Evolutionary conservation across 2,113 vertebrate species (phyloP).

Genomic region (Eolophus roseicapilla): DNA sequence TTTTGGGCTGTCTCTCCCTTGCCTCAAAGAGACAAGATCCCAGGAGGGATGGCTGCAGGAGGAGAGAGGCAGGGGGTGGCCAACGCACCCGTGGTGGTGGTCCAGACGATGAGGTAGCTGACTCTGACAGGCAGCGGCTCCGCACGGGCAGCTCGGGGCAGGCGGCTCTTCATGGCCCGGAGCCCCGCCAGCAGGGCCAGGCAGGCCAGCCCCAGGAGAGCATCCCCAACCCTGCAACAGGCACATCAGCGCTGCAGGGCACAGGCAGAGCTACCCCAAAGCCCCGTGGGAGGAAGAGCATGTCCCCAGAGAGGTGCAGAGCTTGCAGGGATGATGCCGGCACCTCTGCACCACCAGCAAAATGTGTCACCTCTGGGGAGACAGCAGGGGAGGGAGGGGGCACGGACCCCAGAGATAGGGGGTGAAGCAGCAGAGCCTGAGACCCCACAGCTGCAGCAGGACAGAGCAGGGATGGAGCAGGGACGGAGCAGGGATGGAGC

Average conservation of each 20-base stretch:
- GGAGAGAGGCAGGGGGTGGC: background rate
- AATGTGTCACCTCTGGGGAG: rapidly evolving
- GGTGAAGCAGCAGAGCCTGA: rapidly evolving
- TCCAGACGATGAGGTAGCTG: conserved; percentile 80
- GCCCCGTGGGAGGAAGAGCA: rapidly evolving
- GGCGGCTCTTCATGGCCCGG: conserved; percentile 76
- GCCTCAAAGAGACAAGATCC: rapidly evolving
- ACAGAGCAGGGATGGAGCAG: background rate
- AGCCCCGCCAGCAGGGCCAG: conserved; percentile 76
- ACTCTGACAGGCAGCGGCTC: conserved; percentile 34
- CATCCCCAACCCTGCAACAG: conserved; percentile 79
- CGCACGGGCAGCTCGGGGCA: background rate
- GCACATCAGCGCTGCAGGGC: rapidly evolving
- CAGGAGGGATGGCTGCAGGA: rapidly evolving
- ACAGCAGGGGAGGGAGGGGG: background rate
- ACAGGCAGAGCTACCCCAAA: background rate
- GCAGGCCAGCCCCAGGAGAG: conserved; percentile 83
- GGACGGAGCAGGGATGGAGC: background rate
- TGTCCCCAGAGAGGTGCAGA: background rate
- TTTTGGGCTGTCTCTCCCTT: background rate
- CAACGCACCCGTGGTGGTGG: conserved; percentile 80
- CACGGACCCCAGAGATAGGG: background rate
- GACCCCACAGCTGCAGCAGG: background rate
- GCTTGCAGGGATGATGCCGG: background rate
- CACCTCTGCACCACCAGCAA: background rate